Conservation (phyloP, 53 echinoderm and acorn worm species). For the Arbacia lixula region DNA sequence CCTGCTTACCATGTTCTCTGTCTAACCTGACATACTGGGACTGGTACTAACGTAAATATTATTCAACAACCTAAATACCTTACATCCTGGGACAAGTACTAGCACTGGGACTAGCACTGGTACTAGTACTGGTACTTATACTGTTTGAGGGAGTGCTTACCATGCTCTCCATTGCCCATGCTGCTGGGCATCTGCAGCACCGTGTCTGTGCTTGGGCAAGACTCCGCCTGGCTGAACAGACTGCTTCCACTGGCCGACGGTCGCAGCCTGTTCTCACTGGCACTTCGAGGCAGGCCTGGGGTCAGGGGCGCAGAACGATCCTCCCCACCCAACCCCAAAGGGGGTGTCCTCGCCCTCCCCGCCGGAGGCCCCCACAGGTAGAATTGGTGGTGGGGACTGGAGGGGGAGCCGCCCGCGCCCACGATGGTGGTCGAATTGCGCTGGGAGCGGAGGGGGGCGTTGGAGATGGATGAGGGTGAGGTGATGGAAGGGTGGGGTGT, state of each 20-base stretch:
- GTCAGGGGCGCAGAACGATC: neutral
- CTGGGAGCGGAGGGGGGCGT: neutral
- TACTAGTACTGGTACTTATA: neutral
- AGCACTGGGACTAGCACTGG: too few relatives aligned
- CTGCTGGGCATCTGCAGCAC: constrained; percentile 34
- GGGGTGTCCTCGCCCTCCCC: constrained; percentile 9
- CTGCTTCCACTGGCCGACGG: constrained; percentile 51
- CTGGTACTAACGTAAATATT: too few relatives aligned
- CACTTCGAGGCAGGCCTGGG: neutral
- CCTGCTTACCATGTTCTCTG: too few relatives aligned
- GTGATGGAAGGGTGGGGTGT: neutral
- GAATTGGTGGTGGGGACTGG: constrained; percentile 46
- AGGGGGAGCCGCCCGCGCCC: constrained; percentile 11
- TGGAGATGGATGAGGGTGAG: constrained; percentile 1
- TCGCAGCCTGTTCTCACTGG: constrained; percentile 38
- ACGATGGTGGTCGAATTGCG: constrained; percentile 20
- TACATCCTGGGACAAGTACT: too few relatives aligned
- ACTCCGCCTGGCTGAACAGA: constrained; percentile 35
- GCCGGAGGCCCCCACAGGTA: constrained; percentile 21
- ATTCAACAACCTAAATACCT: too few relatives aligned
- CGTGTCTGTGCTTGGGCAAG: constrained; percentile 27
- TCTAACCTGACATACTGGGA: too few relatives aligned
- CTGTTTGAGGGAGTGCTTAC: neutral
- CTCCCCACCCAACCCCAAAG: neutral
- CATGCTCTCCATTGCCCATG: too few relatives aligned